Conservation (phyloP, 2,888 invertebrate species). For the Athetis lepigone region DNA sequence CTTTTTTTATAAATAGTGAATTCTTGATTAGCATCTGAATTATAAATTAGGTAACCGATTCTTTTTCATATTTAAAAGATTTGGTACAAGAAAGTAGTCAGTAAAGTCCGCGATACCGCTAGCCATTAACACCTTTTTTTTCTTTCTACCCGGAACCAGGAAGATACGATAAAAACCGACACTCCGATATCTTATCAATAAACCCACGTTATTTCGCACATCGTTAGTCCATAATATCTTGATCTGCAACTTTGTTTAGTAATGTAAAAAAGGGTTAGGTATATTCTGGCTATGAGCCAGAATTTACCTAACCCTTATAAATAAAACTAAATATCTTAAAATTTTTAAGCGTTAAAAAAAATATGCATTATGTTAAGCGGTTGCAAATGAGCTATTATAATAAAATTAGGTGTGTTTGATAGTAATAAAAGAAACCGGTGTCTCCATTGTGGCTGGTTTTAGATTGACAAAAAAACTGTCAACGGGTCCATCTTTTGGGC, state of each 20-base stretch:
- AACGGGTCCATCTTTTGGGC: neutral
- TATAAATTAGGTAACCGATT: no score
- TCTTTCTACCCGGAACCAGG: constrained; percentile 23
- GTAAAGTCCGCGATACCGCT: neutral
- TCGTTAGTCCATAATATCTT: constrained; percentile 48
- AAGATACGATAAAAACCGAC: constrained; percentile 42
- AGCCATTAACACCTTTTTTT: constrained; percentile 8
- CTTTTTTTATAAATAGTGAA: no score
- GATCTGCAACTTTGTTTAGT: constrained; percentile 32
- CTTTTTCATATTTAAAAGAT: neutral
- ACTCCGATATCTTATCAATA: constrained; percentile 39
- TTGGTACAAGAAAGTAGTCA: neutral
- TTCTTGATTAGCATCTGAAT: no score
- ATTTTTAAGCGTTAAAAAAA: constrained; percentile 26
- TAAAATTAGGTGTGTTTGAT: constrained; percentile 17
- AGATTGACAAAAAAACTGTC: constrained; percentile 32
- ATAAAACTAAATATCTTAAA: no score
- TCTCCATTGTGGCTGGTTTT: neutral
- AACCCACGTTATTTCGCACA: constrained; percentile 41
- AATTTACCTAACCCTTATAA: constrained; percentile 22
- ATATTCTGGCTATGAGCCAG: constrained; percentile 34
- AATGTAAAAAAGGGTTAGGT: no score
- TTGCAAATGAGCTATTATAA: constrained; percentile 45
- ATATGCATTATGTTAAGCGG: constrained; percentile 53
- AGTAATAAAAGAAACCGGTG: constrained; percentile 30